These are phyloP conservation scores for Eilema caniola DNA, from an alignment of 2,888 invertebrate species.

Conservation along the genomic window DNA sequence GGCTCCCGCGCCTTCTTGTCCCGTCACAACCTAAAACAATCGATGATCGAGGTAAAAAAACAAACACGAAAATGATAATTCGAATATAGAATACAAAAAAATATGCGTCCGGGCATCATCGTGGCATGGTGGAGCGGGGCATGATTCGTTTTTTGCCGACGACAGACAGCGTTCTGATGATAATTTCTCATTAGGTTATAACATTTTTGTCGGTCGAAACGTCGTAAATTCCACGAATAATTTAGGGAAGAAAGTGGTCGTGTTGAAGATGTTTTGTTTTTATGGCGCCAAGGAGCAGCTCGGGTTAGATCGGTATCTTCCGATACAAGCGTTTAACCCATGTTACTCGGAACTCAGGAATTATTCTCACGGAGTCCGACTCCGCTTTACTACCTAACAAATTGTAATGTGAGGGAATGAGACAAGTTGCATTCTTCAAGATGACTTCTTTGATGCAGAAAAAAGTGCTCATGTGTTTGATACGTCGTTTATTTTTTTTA, in stretches of 20 bases:
- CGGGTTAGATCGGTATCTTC: conserved; percentile 85
- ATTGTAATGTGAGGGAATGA: conserved; percentile 75
- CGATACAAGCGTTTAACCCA: conserved; percentile 86
- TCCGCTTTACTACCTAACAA: conserved; percentile 72
- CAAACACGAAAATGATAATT: conserved; percentile 75
- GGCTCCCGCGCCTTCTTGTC: conserved; percentile 76
- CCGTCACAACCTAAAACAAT: conserved; percentile 78
- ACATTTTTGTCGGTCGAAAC: conserved; percentile 84
- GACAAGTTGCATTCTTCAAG: conserved; percentile 60
- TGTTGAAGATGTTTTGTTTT: conserved; percentile 85
- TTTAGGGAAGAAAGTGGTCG: conserved; percentile 85
- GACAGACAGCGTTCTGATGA: conserved; percentile 76
- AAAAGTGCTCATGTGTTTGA: conserved; percentile 47
- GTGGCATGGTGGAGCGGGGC: conserved; percentile 59
- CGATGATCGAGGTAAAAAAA: conserved; percentile 70
- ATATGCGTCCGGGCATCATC: conserved; percentile 71
- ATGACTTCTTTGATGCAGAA: conserved; percentile 47
- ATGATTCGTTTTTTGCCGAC: conserved; percentile 80
- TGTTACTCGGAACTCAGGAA: conserved; percentile 82
- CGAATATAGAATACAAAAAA: conserved; percentile 76
- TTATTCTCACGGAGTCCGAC: conserved; percentile 80
- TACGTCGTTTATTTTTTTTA: conserved; percentile 41
- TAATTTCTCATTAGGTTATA: conserved; percentile 87
- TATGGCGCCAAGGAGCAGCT: conserved; percentile 85
- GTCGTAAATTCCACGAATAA: conserved; percentile 86